A percentile compares a stretch with the other conserved stretches of the same genome.
Conservation (phyloP, 2,888 invertebrate species). For the Furcula furcula region DNA sequence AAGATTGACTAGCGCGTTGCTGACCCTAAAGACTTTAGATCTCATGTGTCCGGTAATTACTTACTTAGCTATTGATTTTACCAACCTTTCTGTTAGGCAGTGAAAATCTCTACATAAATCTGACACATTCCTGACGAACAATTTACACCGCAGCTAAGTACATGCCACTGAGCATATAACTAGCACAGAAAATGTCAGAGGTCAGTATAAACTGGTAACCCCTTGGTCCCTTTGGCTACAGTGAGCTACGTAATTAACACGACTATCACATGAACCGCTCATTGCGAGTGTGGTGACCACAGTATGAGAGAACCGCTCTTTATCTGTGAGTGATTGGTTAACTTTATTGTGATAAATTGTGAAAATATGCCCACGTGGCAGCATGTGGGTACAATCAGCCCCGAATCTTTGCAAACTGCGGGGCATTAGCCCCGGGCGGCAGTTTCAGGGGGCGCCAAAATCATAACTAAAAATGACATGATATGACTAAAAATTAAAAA, state of each 20-base stretch:
- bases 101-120: conserved; percentile 1
- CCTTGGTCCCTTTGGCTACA: conserved; percentile 21
- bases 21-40: too few species aligned
- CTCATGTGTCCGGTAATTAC: too few species aligned
- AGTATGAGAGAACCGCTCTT: conserved; percentile 6
- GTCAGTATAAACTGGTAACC: conserved; percentile 30
- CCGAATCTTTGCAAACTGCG: too few species aligned
- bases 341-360: background rate
- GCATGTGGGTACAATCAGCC: too few species aligned
- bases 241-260: conserved; percentile 34
- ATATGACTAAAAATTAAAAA: too few species aligned
- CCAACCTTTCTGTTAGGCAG: background rate
- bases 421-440: too few species aligned
- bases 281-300: conserved; percentile 24
- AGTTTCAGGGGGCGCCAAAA: too few species aligned
- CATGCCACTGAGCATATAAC: conserved; percentile 7
- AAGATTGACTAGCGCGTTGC: too few species aligned
- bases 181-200: conserved; percentile 26
- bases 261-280: conserved; percentile 31
- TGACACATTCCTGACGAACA: conserved; percentile 1
- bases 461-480: too few species aligned
- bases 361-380: background rate
- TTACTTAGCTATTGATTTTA: too few species aligned
- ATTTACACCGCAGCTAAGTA: conserved; percentile 7
- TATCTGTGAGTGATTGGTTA: conserved; percentile 3